These are phyloP conservation scores for Esox masquinongy DNA, from an alignment of 2,797 vertebrate genomes.

Conservation along the genomic window DNA sequence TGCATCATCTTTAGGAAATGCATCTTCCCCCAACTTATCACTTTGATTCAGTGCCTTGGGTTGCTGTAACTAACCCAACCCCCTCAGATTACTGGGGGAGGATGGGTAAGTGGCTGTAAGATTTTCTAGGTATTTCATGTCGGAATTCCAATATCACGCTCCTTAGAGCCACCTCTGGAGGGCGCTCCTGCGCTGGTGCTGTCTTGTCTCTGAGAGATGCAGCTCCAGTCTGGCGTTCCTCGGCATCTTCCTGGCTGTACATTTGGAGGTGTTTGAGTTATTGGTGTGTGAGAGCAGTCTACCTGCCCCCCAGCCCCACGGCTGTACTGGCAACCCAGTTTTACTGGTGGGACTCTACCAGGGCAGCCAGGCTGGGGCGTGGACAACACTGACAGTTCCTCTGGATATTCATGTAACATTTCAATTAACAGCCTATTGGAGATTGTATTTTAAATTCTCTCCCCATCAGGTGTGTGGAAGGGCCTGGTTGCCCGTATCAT, in stretches of 20 bases:
- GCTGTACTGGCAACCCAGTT: slow-evolving; percentile 80
- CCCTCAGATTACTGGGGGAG: not conserved
- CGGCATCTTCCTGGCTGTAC: slow-evolving; percentile 87
- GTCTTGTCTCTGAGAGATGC: slow-evolving; percentile 65
- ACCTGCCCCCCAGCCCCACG: slow-evolving; percentile 81
- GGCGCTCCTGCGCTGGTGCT: slow-evolving; percentile 75
- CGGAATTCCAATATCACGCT: slow-evolving; percentile 71
- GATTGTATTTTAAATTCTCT: not conserved
- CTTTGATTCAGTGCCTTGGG: not conserved
- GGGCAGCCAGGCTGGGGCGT: slow-evolving; percentile 76
- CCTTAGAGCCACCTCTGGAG: slow-evolving; percentile 98
- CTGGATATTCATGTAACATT: not conserved
- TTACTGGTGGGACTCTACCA: slow-evolving; percentile 82
- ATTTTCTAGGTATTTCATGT: not conserved
- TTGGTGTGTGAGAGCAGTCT: slow-evolving; percentile 92
- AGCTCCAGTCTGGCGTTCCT: slow-evolving; percentile 73
- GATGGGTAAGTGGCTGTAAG: no score
- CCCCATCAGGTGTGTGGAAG: slow-evolving; percentile 89
- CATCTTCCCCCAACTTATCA: not conserved
- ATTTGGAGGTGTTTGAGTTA: slow-evolving; percentile 89
- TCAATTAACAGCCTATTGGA: not conserved
- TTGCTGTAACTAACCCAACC: not conserved
- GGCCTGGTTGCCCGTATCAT: slow-evolving; percentile 94
- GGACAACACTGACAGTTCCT: slow-evolving; percentile 66
- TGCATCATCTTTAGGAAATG: not conserved